Percentiles rank a stretch among this genome's conserved stretches.
These are phyloP conservation scores for Lottia scabra DNA, from an alignment of 2,888 invertebrate genomes.

Conservation along the genomic window DNA sequence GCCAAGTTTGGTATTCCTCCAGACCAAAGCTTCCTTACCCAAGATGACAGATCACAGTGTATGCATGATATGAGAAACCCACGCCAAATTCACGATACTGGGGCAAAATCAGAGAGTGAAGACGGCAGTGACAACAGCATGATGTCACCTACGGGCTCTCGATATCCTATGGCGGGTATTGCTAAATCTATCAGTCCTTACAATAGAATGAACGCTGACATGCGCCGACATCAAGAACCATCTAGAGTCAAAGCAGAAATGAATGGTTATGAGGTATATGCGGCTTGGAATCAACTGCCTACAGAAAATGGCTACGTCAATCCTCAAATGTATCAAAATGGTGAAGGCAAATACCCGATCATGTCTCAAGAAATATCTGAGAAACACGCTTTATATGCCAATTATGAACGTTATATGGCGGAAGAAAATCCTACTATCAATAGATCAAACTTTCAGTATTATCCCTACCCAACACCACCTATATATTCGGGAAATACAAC, in stretches of 20 bases:
- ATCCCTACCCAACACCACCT: neutral
- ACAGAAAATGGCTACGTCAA: neutral
- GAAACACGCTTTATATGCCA: neutral
- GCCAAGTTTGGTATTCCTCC: conserved; percentile 40
- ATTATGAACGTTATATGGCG: neutral
- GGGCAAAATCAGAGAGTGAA: conserved; percentile 24
- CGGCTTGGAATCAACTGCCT: neutral
- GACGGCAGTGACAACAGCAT: conserved; percentile 20
- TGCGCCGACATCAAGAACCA: neutral
- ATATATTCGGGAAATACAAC: neutral
- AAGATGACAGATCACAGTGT: conserved; percentile 39
- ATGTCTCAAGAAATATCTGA: neutral
- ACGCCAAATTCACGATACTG: neutral
- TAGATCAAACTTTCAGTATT: neutral
- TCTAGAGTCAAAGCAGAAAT: neutral
- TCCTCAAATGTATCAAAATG: conserved; percentile 1
- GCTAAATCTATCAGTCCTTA: neutral
- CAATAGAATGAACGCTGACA: neutral
- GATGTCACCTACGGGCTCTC: neutral
- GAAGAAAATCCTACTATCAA: neutral
- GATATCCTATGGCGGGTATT: neutral
- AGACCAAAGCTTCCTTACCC: conserved; percentile 37
- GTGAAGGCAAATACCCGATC: neutral
- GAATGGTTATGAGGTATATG: neutral
- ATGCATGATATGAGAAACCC: conserved; percentile 15